Conservation (phyloP, 2,888 invertebrate species). For the Anthrax anthrax region DNA sequence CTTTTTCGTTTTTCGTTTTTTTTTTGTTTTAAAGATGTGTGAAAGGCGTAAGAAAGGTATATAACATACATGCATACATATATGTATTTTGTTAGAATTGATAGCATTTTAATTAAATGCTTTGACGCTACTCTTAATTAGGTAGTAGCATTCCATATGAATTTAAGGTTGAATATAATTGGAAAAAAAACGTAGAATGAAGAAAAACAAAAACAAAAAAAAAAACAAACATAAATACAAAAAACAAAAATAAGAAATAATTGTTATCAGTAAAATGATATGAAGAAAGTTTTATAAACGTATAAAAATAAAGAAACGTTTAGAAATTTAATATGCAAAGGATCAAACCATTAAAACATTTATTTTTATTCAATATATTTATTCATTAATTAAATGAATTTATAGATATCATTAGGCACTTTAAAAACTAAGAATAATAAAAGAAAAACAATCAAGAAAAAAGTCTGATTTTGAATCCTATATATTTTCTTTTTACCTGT, state of each 20-base stretch:
- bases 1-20: neutral
- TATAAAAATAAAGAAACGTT: neutral
- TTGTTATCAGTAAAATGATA: neutral
- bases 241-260: neutral
- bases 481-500: no score
- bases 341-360: neutral
- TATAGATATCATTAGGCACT: no score
- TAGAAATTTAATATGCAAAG: neutral
- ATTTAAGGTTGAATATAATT: no score
- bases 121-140: constrained; percentile 6
- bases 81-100: constrained; percentile 1
- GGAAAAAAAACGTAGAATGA: no score
- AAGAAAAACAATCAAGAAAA: no score
- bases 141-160: no score
- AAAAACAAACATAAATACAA: neutral
- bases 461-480: no score
- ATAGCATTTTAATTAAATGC: constrained; percentile 5
- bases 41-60: neutral
- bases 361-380: neutral
- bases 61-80: neutral
- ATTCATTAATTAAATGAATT: no score
- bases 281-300: neutral
- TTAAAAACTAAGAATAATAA: no score
- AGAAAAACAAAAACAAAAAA: no score
- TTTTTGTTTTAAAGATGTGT: neutral